Conservation (phyloP, 2,888 invertebrate genomes). For the Cosmopolites sordidus region DNA sequence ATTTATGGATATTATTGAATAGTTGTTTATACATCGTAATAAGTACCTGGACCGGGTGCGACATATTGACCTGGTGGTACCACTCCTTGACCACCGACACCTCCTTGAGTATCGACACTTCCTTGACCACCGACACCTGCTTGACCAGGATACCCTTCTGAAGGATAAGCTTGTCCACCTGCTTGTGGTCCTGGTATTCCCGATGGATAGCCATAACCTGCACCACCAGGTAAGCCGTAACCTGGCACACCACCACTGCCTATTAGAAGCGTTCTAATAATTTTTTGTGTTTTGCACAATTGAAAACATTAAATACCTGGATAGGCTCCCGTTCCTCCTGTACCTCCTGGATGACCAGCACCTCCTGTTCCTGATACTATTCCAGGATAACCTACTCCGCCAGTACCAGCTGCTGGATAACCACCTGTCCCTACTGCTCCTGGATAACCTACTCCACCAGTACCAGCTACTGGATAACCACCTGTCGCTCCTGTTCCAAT, state of each 20-base stretch:
- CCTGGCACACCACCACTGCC: background rate
- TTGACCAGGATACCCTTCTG: constrained; percentile 18
- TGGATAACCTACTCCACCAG: constrained; percentile 1
- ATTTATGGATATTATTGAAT: background rate
- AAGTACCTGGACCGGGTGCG: constrained; percentile 5
- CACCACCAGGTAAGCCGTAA: constrained; percentile 13
- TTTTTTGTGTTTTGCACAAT: too few relatives aligned
- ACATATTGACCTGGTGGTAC: constrained; percentile 7
- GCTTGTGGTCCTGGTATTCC: background rate
- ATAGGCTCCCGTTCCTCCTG: background rate
- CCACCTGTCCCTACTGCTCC: constrained; percentile 5
- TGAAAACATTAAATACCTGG: background rate
- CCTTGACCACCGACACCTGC: constrained; percentile 9
- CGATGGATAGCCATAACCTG: constrained; percentile 5
- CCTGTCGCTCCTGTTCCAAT: constrained; percentile 4
- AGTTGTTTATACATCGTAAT: background rate
- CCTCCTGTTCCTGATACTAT: background rate
- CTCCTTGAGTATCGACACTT: constrained; percentile 3
- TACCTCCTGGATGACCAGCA: background rate
- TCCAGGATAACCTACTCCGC: background rate
- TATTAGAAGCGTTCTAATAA: background rate
- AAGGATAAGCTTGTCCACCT: background rate
- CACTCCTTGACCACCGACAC: constrained; percentile 4
- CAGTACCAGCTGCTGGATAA: background rate
- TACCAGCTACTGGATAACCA: constrained; percentile 5